A percentile compares a stretch with the other conserved stretches of the same genome.
Conservation (phyloP, 2,888 invertebrate species). For the Synergus japonicus region DNA sequence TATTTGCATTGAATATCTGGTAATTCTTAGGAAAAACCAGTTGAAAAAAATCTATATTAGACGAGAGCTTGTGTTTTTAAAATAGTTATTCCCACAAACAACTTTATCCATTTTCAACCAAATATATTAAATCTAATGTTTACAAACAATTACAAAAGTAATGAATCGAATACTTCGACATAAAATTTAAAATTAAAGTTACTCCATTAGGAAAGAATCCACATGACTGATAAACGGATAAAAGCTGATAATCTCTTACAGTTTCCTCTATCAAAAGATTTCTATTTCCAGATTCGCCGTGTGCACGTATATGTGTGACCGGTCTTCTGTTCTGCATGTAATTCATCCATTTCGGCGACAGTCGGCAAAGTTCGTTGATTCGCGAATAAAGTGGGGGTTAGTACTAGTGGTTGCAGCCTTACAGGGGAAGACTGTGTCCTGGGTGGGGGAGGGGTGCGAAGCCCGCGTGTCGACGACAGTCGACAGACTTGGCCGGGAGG, state of each 20-base stretch:
- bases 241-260: neutral
- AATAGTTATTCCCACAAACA: too few relatives aligned
- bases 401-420: neutral
- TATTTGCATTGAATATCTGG: too few relatives aligned
- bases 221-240: neutral
- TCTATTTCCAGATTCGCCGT: neutral
- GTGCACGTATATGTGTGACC: neutral
- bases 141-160: too few relatives aligned
- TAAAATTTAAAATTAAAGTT: too few relatives aligned
- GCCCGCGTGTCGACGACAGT: constrained; percentile 68
- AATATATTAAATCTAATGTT: too few relatives aligned
- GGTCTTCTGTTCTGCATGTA: neutral
- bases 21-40: too few relatives aligned
- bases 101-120: too few relatives aligned
- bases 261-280: neutral
- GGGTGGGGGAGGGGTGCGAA: constrained; percentile 45
- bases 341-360: neutral
- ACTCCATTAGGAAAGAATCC: too few relatives aligned
- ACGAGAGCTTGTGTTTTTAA: too few relatives aligned
- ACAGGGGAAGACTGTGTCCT: neutral
- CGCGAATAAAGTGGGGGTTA: neutral
- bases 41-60: too few relatives aligned
- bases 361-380: neutral
- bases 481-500: constrained; percentile 50
- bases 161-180: too few relatives aligned